phyloP scores from a whole-genome alignment of 2,888 invertebrate genomes.

The Chesias legatella region DNA sequence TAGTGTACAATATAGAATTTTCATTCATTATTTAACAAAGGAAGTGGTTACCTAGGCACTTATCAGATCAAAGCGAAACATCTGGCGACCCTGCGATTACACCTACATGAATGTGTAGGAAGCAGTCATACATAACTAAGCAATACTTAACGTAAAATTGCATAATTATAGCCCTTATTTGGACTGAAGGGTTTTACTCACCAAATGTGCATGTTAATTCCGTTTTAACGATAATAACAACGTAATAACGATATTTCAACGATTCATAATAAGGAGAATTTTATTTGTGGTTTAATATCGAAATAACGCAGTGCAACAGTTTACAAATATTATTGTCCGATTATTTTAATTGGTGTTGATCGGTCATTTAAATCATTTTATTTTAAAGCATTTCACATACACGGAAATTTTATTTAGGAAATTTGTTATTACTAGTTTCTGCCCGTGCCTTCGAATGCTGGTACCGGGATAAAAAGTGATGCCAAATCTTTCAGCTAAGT shows the following conservation, averaged over 20 bases:
- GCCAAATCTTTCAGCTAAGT: no score
- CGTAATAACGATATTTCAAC: neutral
- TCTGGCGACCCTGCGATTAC: constrained; percentile 13
- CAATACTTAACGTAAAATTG: constrained; percentile 9
- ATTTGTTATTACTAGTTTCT: no score
- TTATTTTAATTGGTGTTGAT: no score
- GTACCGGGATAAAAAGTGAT: no score
- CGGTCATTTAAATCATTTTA: no score
- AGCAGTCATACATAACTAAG: constrained; percentile 7
- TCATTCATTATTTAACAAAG: no score
- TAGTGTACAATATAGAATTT: no score
- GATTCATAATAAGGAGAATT: neutral
- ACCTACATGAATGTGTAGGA: constrained; percentile 26
- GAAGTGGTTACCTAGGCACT: neutral
- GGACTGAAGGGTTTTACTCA: constrained; percentile 18
- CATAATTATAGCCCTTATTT: constrained; percentile 15
- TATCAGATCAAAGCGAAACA: constrained; percentile 12
- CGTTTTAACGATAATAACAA: constrained; percentile 19
- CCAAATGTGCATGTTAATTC: constrained; percentile 17
- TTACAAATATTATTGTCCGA: no score
- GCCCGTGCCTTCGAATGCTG: no score
- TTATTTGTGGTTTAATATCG: constrained; percentile 1
- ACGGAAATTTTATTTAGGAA: no score
- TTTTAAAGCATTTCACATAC: no score
- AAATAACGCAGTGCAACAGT: neutral